A percentile compares a stretch with the other conserved stretches of the same genome.
These are phyloP conservation scores for Anomalospiza imberbis DNA, from an alignment of 2,797 vertebrate genomes.

Conservation along the genomic window DNA sequence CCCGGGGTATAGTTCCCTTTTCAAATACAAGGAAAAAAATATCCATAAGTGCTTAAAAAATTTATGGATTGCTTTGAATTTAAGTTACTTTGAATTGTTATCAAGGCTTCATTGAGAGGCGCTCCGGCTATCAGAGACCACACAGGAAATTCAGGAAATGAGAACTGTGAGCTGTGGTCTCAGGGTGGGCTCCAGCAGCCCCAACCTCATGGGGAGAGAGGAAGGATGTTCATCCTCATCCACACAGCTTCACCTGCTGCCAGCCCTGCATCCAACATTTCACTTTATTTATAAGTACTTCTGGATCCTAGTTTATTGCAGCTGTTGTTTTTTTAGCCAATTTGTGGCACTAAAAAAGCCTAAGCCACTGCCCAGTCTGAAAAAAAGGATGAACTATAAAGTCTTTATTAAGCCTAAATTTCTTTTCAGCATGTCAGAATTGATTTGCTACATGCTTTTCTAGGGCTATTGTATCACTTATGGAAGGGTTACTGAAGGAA, in stretches of 20 bases:
- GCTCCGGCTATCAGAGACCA: neutral
- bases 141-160: neutral
- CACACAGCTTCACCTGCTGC: neutral
- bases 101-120: neutral
- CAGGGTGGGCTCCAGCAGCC: neutral
- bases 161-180: neutral
- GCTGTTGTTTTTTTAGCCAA: neutral
- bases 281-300: neutral
- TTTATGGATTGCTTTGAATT: neutral
- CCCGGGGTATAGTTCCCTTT: neutral
- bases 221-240: neutral
- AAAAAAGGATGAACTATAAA: neutral
- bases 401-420: neutral
- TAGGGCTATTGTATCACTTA: neutral
- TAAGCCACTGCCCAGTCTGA: neutral
- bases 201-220: neutral
- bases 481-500: neutral
- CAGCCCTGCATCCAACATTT: neutral
- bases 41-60: neutral
- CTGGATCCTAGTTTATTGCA: neutral
- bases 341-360: neutral
- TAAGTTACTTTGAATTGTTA: neutral
- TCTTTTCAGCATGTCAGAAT: constrained; percentile 12
- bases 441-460: constrained; percentile 4
- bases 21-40: neutral